Percentiles rank a stretch among this genome's conserved stretches.
phyloP scores from a whole-genome alignment of 1,140 invertebrate species.

The Cotesia chilonis region DNA sequence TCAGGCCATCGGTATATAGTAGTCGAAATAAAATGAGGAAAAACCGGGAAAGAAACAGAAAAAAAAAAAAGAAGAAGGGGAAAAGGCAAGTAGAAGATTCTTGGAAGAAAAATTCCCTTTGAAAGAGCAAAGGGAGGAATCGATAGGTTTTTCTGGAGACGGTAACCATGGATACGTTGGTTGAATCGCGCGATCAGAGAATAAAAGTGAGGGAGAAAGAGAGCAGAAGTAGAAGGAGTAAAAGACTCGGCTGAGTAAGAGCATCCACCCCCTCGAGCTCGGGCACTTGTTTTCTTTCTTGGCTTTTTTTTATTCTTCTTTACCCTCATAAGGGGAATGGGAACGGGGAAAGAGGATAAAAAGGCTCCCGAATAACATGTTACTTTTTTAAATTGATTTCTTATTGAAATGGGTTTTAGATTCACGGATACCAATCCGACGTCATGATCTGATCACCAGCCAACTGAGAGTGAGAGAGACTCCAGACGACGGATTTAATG shows the following conservation, averaged over 20 bases:
- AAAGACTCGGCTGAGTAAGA: constrained; percentile 47
- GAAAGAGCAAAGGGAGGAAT: constrained; percentile 63
- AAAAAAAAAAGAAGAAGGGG: constrained; percentile 35
- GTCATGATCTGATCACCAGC: background rate
- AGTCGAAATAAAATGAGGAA: constrained; percentile 35
- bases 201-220: constrained; percentile 54
- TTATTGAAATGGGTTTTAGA: constrained; percentile 6
- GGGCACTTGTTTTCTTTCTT: constrained; percentile 7
- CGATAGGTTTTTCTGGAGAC: constrained; percentile 64
- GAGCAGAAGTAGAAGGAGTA: constrained; percentile 48
- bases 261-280: constrained; percentile 41
- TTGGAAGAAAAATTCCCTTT: constrained; percentile 60
- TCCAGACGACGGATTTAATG: constrained; percentile 2
- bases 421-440: constrained; percentile 8
- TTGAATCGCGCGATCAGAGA: too few species aligned
- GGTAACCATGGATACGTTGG: constrained; percentile 64
- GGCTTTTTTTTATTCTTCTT: constrained; percentile 15
- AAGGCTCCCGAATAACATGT: constrained; percentile 4
- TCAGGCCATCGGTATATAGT: constrained; percentile 14
- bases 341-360: constrained; percentile 6
- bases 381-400: constrained; percentile 24
- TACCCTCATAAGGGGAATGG: background rate
- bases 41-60: constrained; percentile 37
- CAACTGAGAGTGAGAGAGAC: background rate
- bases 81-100: constrained; percentile 45